Evolutionary conservation across 2,888 invertebrate species (phyloP), one percentile per base, ranked within the genome.

Genomic region (Cybosia mesomella): DNA sequence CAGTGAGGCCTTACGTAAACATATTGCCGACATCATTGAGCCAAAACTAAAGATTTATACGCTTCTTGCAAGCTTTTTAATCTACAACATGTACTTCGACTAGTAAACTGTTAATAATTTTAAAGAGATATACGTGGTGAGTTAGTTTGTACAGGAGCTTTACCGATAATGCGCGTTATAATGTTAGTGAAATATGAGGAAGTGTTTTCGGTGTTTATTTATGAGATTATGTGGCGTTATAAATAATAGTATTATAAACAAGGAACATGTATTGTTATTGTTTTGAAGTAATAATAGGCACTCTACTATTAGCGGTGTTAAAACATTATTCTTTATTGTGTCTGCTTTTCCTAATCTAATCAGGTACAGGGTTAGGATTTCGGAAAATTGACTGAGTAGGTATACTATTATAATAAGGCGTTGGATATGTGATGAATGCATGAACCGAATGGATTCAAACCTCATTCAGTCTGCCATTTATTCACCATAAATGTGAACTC

Each of bases 91-190:
- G 39, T 69, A 69, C 73, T 64, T 74, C 67, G 57, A 66, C 66
- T 73, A 74, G 80, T 85, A 84, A 85, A 81, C 83, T 78, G 85
- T 83, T 78, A 83, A 84, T 65, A 81, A 81, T 80, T 78, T 83
- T 83, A 78, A 85, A 69, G 75, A 82, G 72, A 76, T 65, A 67
- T 60, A 77, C 39, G 75, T 82, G 83, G 67, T 80, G 83, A 84
- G 67, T 80, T 76, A 71, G 59, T 74, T 73, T 54, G 63, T 63
- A 58, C 82, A 83, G n/a, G n/a, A n/a, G 77, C 72, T 58, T 64
- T 67, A 66, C 64, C 58, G 34, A 60, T 54, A 67, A 61, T 73
- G 49, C 24, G 10, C 15, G 24, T 3, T 28, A 39, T 36, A 36
- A 24, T 65, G 39, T 71, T 71, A 55, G n/a, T 60, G n/a, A 49